A percentile compares a stretch with the other conserved stretches of the same genome.
Evolutionary conservation across 2,888 invertebrate species (phyloP).

Genomic region (Xanthia togata): DNA sequence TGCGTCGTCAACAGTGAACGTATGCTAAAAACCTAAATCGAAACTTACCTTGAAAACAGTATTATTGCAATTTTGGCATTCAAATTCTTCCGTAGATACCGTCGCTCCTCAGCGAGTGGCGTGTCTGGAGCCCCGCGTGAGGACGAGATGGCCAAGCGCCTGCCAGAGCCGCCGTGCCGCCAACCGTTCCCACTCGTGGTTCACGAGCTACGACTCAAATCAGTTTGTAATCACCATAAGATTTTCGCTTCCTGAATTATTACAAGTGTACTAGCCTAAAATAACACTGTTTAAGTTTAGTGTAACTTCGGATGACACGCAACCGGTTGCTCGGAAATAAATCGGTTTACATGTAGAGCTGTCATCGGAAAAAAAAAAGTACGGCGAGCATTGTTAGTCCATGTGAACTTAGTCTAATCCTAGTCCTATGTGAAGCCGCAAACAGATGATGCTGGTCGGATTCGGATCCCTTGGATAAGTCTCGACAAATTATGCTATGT

Average conservation of each 20-base stretch:
- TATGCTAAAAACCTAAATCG: neutral
- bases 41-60: slow-evolving; percentile 10
- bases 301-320: slow-evolving; percentile 8
- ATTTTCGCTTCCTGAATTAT: slow-evolving; percentile 61
- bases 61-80: slow-evolving; percentile 18
- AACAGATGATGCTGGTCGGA: slow-evolving; percentile 28
- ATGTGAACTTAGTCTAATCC: slow-evolving; percentile 19
- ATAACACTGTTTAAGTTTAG: neutral
- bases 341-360: neutral
- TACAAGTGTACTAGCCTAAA: slow-evolving; percentile 6
- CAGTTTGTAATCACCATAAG: slow-evolving; percentile 64
- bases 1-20: slow-evolving; percentile 16
- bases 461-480: neutral
- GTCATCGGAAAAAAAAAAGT: neutral
- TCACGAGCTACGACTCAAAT: slow-evolving; percentile 81
- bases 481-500: neutral
- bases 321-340: slow-evolving; percentile 5
- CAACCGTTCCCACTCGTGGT: slow-evolving; percentile 85
- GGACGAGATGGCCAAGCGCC: slow-evolving; percentile 40
- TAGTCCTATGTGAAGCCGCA: slow-evolving; percentile 12
- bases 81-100: slow-evolving; percentile 52
- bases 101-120: slow-evolving; percentile 75
- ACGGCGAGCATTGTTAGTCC: neutral
- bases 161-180: slow-evolving; percentile 77
- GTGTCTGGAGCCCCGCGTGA: slow-evolving; percentile 35